phyloP scores from a whole-genome alignment of 2,113 vertebrate genomes.

The Fregetta grallaria region DNA sequence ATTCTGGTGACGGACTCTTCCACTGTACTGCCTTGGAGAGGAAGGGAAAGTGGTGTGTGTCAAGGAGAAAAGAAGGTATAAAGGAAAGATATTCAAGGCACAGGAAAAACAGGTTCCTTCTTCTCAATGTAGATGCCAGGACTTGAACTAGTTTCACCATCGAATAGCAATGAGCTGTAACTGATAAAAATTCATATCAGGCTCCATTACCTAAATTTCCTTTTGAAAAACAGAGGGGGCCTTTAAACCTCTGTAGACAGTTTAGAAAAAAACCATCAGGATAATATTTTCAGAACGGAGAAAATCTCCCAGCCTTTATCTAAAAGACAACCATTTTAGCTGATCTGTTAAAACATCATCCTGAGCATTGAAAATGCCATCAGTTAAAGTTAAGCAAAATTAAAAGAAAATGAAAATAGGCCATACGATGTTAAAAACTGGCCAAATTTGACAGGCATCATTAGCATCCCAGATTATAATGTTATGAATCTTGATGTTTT shows the following conservation, averaged over 20 bases:
- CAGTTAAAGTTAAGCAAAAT: background rate
- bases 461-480: background rate
- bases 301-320: background rate
- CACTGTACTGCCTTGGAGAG: background rate
- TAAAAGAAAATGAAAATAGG: background rate
- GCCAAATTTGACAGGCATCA: background rate
- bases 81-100: background rate
- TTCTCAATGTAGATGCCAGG: background rate
- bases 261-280: background rate
- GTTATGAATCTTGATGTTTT: background rate
- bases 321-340: background rate
- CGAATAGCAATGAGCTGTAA: background rate
- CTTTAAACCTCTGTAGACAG: background rate
- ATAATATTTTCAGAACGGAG: background rate
- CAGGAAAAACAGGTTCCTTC: background rate
- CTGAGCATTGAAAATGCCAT: background rate
- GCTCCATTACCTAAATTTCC: background rate
- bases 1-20: background rate
- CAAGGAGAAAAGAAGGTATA: background rate
- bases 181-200: background rate
- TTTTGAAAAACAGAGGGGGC: background rate
- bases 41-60: background rate
- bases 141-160: background rate
- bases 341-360: background rate
- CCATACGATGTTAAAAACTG: background rate